Conservation (phyloP, 1,140 invertebrate genomes). For the Eulimnadia texana region DNA sequence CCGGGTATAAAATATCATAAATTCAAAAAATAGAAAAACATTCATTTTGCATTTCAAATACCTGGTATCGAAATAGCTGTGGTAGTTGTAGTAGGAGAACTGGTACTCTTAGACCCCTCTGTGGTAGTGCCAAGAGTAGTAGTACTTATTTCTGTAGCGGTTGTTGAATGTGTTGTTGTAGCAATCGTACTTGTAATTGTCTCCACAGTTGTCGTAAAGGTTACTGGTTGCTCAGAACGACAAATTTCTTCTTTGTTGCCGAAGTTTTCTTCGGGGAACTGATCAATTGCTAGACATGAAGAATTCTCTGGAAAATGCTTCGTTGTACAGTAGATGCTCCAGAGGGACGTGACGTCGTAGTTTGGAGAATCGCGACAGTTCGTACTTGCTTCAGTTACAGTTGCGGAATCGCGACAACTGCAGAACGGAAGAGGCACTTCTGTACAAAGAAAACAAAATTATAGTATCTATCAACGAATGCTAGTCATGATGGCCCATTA, state of each 20-base stretch:
- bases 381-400: background rate
- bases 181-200: too few relatives aligned
- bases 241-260: background rate
- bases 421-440: background rate
- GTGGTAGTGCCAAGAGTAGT: background rate
- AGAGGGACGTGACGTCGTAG: background rate
- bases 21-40: too few relatives aligned
- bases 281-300: background rate
- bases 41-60: too few relatives aligned
- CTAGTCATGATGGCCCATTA: too few relatives aligned
- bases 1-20: too few relatives aligned
- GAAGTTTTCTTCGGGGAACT: background rate
- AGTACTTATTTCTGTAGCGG: background rate
- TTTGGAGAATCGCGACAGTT: background rate
- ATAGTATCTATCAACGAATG: too few relatives aligned
- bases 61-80: background rate
- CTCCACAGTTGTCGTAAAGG: background rate
- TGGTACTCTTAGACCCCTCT: too few relatives aligned
- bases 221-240: background rate
- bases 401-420: background rate
- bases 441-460: background rate
- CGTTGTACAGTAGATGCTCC: background rate
- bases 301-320: background rate
- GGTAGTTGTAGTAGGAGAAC: background rate
- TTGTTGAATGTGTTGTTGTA: too few relatives aligned